Evolutionary conservation across 2,888 invertebrate species (phyloP).

Genomic region (Gnatocerus cornutus): DNA sequence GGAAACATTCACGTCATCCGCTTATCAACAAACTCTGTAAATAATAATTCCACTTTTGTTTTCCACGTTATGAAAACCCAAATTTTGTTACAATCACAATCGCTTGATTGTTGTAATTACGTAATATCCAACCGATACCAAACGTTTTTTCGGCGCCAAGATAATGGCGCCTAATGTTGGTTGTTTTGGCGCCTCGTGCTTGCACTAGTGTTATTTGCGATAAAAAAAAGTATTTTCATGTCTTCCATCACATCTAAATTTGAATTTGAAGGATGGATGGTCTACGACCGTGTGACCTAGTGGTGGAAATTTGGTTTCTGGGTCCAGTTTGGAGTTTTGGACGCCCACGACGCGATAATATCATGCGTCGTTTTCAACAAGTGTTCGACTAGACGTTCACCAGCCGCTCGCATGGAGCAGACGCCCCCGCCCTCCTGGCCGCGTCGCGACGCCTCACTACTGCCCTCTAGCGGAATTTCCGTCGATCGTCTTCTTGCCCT

Average conservation of each 20-base stretch:
- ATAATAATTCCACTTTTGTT: conserved; percentile 28
- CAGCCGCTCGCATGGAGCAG: conserved; percentile 54
- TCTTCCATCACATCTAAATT: neutral
- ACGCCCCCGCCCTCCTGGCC: conserved; percentile 46
- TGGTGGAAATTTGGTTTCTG: too few species aligned
- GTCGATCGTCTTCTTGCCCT: conserved; percentile 7
- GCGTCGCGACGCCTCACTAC: conserved; percentile 43
- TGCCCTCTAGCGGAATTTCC: conserved; percentile 43
- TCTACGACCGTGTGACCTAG: neutral
- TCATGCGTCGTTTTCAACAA: conserved; percentile 55
- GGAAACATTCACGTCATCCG: conserved; percentile 34
- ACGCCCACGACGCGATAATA: conserved; percentile 35
- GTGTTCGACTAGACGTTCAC: conserved; percentile 60
- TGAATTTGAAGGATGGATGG: neutral
- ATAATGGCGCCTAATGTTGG: conserved; percentile 30
- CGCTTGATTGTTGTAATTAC: conserved; percentile 20
- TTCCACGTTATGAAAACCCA: neutral
- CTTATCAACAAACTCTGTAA: conserved; percentile 32
- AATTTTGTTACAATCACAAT: neutral
- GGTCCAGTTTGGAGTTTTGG: neutral
- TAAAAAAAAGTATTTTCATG: conserved; percentile 11
- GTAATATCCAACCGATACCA: conserved; percentile 21
- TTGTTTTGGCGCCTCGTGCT: conserved; percentile 27
- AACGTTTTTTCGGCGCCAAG: conserved; percentile 32
- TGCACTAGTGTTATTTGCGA: conserved; percentile 9